Evolutionary conservation across 2,113 vertebrate species (phyloP).

Genomic region (Numenius arquata): DNA sequence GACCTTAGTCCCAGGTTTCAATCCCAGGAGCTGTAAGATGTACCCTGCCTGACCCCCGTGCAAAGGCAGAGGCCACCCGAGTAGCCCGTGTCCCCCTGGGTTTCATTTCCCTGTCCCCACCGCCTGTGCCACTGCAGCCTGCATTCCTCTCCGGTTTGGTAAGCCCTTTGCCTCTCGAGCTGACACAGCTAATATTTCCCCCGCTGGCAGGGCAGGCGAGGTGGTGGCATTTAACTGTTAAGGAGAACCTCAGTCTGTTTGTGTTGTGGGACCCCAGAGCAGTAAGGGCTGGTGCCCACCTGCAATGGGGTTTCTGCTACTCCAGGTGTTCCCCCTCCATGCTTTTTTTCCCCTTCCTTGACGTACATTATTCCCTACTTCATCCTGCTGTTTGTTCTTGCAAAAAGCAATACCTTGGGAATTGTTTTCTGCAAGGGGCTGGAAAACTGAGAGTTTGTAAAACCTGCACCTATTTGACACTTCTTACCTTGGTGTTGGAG

Average conservation of each 20-base stretch:
- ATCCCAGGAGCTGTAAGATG: rapidly evolving
- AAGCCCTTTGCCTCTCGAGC: background rate
- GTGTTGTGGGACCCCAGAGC: background rate
- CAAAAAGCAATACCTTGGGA: background rate
- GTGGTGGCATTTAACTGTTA: background rate
- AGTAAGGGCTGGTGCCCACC: background rate
- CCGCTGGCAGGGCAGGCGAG: background rate
- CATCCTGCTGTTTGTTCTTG: background rate
- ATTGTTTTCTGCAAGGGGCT: background rate
- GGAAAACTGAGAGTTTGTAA: background rate
- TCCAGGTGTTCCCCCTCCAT: background rate
- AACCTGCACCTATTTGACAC: background rate
- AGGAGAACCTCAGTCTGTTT: background rate
- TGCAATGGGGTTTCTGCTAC: background rate
- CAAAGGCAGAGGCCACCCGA: background rate
- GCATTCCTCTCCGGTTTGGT: conserved; percentile 16
- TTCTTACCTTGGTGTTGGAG: background rate
- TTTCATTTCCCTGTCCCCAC: background rate
- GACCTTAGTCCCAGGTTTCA: background rate
- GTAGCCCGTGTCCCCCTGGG: background rate
- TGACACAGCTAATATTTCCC: conserved; percentile 49
- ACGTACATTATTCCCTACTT: background rate
- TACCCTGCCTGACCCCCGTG: background rate
- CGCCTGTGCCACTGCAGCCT: background rate
- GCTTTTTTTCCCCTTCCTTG: background rate